Conservation (phyloP, 1,140 invertebrate genomes). For the Grapholita molesta region DNA sequence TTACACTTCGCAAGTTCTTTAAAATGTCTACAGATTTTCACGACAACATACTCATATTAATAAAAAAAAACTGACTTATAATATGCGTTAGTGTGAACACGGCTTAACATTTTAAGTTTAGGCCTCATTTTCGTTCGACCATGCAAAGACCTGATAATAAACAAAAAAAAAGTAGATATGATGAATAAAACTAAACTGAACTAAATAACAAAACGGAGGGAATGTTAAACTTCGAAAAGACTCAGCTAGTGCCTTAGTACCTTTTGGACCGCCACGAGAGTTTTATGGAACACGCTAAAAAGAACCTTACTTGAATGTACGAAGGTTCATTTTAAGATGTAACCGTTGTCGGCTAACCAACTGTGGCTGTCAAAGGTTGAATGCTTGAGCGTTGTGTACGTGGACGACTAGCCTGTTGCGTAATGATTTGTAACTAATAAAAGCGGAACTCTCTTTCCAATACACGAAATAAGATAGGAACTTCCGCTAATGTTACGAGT, state of each 20-base stretch:
- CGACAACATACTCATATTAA: not conserved
- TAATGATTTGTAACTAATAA: no score
- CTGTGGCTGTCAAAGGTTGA: no score
- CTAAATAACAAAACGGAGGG: constrained; percentile 41
- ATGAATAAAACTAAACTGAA: constrained; percentile 28
- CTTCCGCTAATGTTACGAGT: no score
- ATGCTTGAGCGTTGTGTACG: constrained; percentile 9
- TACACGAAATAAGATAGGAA: no score
- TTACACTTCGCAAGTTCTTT: constrained; percentile 7
- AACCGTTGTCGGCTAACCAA: no score
- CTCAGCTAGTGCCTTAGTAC: constrained; percentile 19
- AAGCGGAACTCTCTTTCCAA: no score
- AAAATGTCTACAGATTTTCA: not conserved
- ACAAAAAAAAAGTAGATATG: constrained; percentile 4
- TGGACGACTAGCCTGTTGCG: not conserved
- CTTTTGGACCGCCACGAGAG: no score
- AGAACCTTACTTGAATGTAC: no score
- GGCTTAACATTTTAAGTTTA: constrained; percentile 22
- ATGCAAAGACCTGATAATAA: constrained; percentile 18
- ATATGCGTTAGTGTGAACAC: not conserved
- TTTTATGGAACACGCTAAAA: no score
- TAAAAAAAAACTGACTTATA: not conserved
- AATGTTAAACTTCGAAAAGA: constrained; percentile 21
- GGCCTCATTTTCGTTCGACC: constrained; percentile 30
- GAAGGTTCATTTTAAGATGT: no score